Base-by-base conservation (phyloP, 1,140 invertebrate genomes). In the Heliconius nattereri region DNA sequence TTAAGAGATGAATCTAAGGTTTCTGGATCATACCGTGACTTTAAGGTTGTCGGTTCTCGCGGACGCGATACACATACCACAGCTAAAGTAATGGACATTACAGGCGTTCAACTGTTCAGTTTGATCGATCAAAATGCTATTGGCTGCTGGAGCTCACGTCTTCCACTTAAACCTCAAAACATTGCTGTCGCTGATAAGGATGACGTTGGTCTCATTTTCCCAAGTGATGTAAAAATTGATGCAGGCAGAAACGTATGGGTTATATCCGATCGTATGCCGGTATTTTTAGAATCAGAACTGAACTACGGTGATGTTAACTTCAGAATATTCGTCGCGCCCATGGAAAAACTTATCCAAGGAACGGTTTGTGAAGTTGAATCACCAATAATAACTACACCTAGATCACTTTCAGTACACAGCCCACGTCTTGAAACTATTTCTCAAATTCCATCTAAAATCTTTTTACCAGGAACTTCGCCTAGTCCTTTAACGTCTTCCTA, bases 271-370 rank as follows among this genome's bases (percentile, higher is more conserved):
- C 94, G 96, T 45, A 97, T 98, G 97, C 96, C 97, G 1, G 95
- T 96, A 49, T 97, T 98, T 82, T 89, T 98, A 23, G 92, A 97
- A 77, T 95, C 96, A 2, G 95, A 96, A 60, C 88, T 98, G 13
- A 96, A 98, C 86, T 97, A 96, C 81, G 96, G 95, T 37, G 97
- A 98, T 82, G 95, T 97, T 2, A 98, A 98, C 86, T 98, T 97
- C 94, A 95, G 97, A 86, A 96, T 98, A 81, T 96, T 96, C 85
- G 96, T 96, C 5, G 96, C 96, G 1, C 95, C 97, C 0, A 88
- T 97, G 5, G 95, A 95, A 37, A 91, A 95, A 1, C 94, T 97
- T 1, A 94, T 97, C 7, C 93, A 96, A 70, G 96, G 96, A 23
- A 98, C 97, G 0, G 96, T 97, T 8, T 98, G 97, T 84, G 96